phyloP scores from a whole-genome alignment of 2,888 invertebrate genomes.

The Aporophyla lueneburgensis region DNA sequence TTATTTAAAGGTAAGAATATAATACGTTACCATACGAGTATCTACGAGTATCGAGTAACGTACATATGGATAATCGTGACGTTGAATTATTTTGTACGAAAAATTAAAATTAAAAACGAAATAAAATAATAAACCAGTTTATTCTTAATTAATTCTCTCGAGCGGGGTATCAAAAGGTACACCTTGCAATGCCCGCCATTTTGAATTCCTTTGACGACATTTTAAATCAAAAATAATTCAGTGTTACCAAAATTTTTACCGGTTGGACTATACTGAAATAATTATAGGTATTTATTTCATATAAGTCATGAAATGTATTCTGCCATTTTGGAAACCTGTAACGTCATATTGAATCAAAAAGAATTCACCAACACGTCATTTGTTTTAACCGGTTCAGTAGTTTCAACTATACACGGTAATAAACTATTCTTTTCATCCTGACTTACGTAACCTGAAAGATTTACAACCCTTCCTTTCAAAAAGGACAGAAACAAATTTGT shows the following conservation, averaged over 20 bases:
- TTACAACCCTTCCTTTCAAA: slow-evolving; percentile 19
- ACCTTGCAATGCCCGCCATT: background rate
- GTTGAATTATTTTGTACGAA: too few species aligned
- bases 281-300: background rate
- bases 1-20: too few species aligned
- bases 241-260: background rate
- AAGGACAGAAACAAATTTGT: slow-evolving; percentile 38
- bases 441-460: slow-evolving; percentile 21
- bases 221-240: background rate
- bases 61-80: too few species aligned
- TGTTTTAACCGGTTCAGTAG: slow-evolving; percentile 33
- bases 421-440: slow-evolving; percentile 6
- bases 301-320: background rate
- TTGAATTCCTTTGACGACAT: background rate
- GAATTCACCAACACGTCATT: slow-evolving; percentile 14
- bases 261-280: background rate
- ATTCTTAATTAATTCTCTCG: too few species aligned
- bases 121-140: too few species aligned
- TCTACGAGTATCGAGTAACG: too few species aligned
- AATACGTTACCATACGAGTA: too few species aligned
- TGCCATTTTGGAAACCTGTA: background rate
- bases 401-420: background rate
- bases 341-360: background rate
- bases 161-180: too few species aligned
- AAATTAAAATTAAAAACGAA: too few species aligned